Percentiles rank a stretch among this genome's conserved stretches.
These are phyloP conservation scores for Drosophila dunni DNA, from an alignment of 1,140 invertebrate genomes.

Conservation along the genomic window DNA sequence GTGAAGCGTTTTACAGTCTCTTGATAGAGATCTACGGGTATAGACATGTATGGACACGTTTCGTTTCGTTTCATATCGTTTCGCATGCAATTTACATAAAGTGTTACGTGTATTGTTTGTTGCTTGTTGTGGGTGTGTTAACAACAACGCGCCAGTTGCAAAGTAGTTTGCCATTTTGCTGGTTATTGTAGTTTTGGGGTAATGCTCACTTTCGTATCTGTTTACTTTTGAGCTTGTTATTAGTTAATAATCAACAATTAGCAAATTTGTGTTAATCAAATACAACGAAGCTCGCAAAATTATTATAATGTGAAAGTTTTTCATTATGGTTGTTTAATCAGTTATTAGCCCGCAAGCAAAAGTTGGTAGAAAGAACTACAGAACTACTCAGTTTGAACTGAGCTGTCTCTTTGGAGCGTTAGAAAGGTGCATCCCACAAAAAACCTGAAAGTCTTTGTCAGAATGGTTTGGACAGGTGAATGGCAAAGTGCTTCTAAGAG, in stretches of 20 bases:
- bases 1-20: slow-evolving; percentile 83
- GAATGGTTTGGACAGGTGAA: not conserved
- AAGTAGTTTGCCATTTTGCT: slow-evolving; percentile 28
- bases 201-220: slow-evolving; percentile 22
- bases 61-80: slow-evolving; percentile 17
- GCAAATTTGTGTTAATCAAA: slow-evolving; percentile 74
- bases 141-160: slow-evolving; percentile 26
- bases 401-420: not conserved
- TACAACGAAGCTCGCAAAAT: slow-evolving; percentile 36
- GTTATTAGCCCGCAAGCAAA: slow-evolving; percentile 67
- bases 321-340: slow-evolving; percentile 58
- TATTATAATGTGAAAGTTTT: slow-evolving; percentile 68
- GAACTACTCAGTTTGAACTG: slow-evolving; percentile 15
- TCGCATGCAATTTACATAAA: slow-evolving; percentile 48
- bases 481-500: not conserved
- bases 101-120: slow-evolving; percentile 23
- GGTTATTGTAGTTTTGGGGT: slow-evolving; percentile 48
- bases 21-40: slow-evolving; percentile 77
- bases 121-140: slow-evolving; percentile 65
- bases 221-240: slow-evolving; percentile 36
- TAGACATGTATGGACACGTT: slow-evolving; percentile 29
- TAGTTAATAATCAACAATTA: slow-evolving; percentile 78
- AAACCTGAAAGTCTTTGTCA: slow-evolving; percentile 3
- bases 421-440: slow-evolving; percentile 23
- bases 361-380: slow-evolving; percentile 26